Conservation (phyloP, 1,140 invertebrate species). For the Galleria mellonella region DNA sequence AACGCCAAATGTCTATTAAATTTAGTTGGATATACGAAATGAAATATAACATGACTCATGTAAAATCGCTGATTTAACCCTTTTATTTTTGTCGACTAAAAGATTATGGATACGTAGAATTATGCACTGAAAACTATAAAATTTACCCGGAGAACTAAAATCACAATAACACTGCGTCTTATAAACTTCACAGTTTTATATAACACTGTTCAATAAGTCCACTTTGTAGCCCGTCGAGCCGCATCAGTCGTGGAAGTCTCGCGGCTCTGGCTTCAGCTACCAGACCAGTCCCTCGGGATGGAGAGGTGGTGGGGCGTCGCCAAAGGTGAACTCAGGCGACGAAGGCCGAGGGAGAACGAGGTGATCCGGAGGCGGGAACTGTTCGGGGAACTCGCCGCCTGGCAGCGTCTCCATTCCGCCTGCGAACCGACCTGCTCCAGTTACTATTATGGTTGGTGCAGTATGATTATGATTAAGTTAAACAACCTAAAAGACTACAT, state of each 20-base stretch:
- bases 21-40: no score
- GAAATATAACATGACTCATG: no score
- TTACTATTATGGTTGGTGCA: constrained; percentile 31
- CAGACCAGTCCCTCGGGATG: constrained; percentile 71
- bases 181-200: constrained; percentile 1
- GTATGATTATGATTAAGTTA: no score
- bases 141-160: constrained; percentile 6
- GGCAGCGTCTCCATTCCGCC: constrained; percentile 66
- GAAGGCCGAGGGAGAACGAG: constrained; percentile 61
- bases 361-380: constrained; percentile 66
- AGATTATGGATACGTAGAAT: no score
- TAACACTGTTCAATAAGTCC: constrained; percentile 39
- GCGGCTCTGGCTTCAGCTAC: constrained; percentile 76
- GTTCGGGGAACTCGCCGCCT: constrained; percentile 63
- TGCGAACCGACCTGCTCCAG: constrained; percentile 68
- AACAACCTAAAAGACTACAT: no score
- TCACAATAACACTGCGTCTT: constrained; percentile 26
- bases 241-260: constrained; percentile 75
- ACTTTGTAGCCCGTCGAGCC: constrained; percentile 63
- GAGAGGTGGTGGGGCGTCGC: constrained; percentile 62
- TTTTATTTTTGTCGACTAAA: no score
- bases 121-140: no score
- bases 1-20: no score
- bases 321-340: constrained; percentile 69
- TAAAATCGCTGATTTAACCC: no score